These are phyloP conservation scores for Linyphia triangularis DNA, from an alignment of 2,888 invertebrate genomes.

Conservation along the genomic window DNA sequence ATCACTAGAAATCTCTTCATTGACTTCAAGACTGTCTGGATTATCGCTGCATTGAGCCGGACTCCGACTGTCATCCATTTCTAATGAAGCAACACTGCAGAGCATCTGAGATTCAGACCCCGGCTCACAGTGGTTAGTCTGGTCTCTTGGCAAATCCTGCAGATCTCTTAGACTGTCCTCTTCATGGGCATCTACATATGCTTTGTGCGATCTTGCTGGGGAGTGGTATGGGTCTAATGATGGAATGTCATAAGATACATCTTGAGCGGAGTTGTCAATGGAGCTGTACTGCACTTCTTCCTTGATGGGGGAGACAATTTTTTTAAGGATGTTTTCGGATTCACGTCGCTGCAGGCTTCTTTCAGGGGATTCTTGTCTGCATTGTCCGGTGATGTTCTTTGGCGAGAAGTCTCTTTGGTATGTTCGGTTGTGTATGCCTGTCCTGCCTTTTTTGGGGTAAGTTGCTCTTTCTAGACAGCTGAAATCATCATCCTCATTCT, in stretches of 20 bases:
- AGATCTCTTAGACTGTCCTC: constrained; percentile 70
- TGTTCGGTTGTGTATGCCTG: constrained; percentile 17
- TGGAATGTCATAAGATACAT: constrained; percentile 42
- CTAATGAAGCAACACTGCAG: constrained; percentile 25
- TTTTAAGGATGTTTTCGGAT: constrained; percentile 52
- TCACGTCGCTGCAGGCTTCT: constrained; percentile 35
- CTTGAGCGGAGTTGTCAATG: constrained; percentile 36
- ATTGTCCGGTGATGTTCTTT: constrained; percentile 15
- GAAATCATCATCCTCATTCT: constrained; percentile 65
- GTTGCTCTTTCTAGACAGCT: constrained; percentile 60
- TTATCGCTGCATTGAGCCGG: constrained; percentile 70
- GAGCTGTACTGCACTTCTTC: constrained; percentile 61
- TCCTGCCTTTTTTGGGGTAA: constrained; percentile 62
- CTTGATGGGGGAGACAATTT: constrained; percentile 70
- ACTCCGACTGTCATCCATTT: constrained; percentile 51
- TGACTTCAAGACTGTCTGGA: constrained; percentile 68
- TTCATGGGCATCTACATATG: constrained; percentile 57
- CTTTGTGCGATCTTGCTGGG: constrained; percentile 47
- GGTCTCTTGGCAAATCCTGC: constrained; percentile 70
- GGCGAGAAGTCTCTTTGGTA: constrained; percentile 39
- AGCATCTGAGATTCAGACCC: constrained; percentile 38
- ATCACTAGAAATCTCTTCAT: constrained; percentile 67
- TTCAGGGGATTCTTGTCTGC: constrained; percentile 30
- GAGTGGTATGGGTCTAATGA: constrained; percentile 23
- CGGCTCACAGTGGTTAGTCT: constrained; percentile 8